phyloP scores from a whole-genome alignment of 1,140 invertebrate species.

The Gerris buenoi region DNA sequence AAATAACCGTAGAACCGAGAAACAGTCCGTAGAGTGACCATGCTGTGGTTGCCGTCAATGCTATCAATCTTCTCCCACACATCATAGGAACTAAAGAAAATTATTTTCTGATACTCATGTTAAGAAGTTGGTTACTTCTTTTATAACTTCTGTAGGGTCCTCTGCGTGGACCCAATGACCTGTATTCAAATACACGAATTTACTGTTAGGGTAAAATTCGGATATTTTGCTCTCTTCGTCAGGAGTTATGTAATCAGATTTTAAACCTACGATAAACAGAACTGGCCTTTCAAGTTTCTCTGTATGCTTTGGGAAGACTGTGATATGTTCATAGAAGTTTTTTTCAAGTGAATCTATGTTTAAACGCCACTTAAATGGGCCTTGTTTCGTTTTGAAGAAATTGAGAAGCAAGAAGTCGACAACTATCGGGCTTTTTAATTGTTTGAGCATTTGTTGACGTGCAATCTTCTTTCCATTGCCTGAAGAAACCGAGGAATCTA shows the following conservation, averaged over 20 bases:
- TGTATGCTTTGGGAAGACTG: slow-evolving; percentile 39
- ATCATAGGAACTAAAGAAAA: too few species aligned
- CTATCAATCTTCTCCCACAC: too few species aligned
- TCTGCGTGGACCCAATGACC: slow-evolving; percentile 89
- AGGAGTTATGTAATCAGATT: slow-evolving; percentile 65
- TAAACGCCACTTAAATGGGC: slow-evolving; percentile 50
- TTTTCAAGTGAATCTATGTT: slow-evolving; percentile 53
- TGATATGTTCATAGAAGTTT: slow-evolving; percentile 44
- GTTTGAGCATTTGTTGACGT: slow-evolving; percentile 24
- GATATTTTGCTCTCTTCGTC: slow-evolving; percentile 50
- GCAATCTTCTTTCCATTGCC: slow-evolving; percentile 45
- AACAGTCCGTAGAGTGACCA: too few species aligned
- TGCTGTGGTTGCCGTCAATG: too few species aligned
- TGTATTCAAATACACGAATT: slow-evolving; percentile 59
- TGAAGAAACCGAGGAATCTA: slow-evolving; percentile 41
- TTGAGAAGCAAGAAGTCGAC: slow-evolving; percentile 58
- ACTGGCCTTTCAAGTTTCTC: slow-evolving; percentile 48
- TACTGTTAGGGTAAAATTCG: slow-evolving; percentile 57
- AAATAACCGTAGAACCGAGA: too few species aligned
- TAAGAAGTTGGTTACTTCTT: slow-evolving; percentile 16
- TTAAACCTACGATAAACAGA: slow-evolving; percentile 64
- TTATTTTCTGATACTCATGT: background rate
- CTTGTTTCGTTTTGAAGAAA: slow-evolving; percentile 43
- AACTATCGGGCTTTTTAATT: background rate
- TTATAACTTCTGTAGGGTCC: slow-evolving; percentile 64